These are phyloP conservation scores for Aphaenogaster rudis DNA, from an alignment of 1,140 invertebrate genomes.

Conservation along the genomic window DNA sequence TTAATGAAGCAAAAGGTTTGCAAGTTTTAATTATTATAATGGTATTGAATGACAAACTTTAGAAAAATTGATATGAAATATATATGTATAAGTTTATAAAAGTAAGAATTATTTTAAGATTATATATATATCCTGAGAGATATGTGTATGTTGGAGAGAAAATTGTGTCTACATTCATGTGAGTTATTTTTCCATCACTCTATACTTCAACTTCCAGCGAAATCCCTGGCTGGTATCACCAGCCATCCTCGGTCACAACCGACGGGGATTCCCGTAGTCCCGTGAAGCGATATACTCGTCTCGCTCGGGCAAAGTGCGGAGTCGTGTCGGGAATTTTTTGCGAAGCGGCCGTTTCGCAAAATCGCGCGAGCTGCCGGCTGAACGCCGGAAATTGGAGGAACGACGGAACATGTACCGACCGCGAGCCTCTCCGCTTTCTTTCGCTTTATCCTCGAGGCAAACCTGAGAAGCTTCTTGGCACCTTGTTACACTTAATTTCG, in stretches of 20 bases:
- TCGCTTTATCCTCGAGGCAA: conserved; percentile 41
- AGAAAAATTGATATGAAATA: neutral
- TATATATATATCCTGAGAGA: neutral
- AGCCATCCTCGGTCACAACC: conserved; percentile 51
- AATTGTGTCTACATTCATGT: neutral
- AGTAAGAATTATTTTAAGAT: neutral
- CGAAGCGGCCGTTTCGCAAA: conserved; percentile 57
- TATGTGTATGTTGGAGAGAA: neutral
- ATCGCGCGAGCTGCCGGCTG: conserved; percentile 61
- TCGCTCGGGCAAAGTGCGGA: conserved; percentile 74
- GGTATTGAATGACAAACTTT: neutral
- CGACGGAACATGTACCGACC: conserved; percentile 53
- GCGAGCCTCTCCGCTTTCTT: conserved; percentile 20
- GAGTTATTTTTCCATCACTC: conserved; percentile 42
- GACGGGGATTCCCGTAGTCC: conserved; percentile 36
- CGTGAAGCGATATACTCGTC: conserved; percentile 23
- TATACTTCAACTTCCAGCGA: conserved; percentile 9
- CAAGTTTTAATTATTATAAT: neutral
- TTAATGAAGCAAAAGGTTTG: neutral
- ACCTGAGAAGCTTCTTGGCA: conserved; percentile 21
- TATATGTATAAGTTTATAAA: neutral
- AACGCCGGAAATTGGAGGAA: conserved; percentile 47
- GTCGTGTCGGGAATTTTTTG: conserved; percentile 74
- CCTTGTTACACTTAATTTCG: conserved; percentile 18
- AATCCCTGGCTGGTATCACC: conserved; percentile 43